Conservation (phyloP, 1,140 invertebrate species). For the Dufourea novaeangliae region DNA sequence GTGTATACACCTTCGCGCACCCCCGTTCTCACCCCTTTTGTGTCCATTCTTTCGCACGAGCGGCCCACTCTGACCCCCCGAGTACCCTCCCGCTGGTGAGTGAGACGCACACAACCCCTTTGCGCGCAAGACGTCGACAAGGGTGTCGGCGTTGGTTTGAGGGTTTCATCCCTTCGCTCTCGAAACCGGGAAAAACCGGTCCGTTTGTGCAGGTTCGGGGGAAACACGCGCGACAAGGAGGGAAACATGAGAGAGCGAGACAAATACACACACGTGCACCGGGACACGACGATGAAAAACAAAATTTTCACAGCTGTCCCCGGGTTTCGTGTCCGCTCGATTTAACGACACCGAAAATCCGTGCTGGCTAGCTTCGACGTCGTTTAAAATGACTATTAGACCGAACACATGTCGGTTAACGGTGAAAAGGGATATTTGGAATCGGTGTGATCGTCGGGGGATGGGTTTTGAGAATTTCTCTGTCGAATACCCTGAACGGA, state of each 20-base stretch:
- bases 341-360: conserved; percentile 54
- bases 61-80: conserved; percentile 13
- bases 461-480: background rate
- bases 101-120: too few species aligned
- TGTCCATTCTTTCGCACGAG: conserved; percentile 49
- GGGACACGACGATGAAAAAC: conserved; percentile 9
- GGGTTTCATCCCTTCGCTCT: conserved; percentile 58
- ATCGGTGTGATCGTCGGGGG: background rate
- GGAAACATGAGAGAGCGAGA: background rate
- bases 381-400: conserved; percentile 30
- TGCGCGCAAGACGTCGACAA: conserved; percentile 47
- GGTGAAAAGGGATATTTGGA: background rate
- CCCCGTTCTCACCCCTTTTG: conserved; percentile 19
- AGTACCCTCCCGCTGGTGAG: conserved; percentile 8
- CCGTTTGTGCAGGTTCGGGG: conserved; percentile 14
- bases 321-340: conserved; percentile 34
- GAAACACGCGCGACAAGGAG: background rate
- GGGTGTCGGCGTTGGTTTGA: conserved; percentile 63
- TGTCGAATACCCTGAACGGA: background rate
- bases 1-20: background rate
- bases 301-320: conserved; percentile 68
- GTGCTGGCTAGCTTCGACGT: background rate
- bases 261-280: background rate
- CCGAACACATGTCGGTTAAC: conserved; percentile 24
- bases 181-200: conserved; percentile 38